phyloP scores from a whole-genome alignment of 2,888 invertebrate genomes.

The Eurytoma adleriae region DNA sequence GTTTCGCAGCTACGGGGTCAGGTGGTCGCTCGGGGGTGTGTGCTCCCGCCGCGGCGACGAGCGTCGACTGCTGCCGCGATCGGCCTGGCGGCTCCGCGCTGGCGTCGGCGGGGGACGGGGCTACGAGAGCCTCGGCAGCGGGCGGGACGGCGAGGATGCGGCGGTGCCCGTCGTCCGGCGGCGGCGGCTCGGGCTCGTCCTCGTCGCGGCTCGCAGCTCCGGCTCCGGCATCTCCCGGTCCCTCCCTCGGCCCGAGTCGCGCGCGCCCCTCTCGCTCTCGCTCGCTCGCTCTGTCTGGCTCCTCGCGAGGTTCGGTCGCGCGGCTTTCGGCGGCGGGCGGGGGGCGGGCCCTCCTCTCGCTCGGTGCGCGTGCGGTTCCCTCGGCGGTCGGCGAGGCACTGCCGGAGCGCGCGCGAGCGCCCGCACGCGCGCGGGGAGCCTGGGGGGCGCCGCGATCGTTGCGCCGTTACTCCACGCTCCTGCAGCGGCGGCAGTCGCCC shows the following conservation, averaged over 20 bases:
- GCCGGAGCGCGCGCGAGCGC: not conserved
- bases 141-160: too few species aligned
- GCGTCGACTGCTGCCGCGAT: too few species aligned
- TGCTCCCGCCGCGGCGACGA: too few species aligned
- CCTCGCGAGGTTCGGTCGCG: not conserved
- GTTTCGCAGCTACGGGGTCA: too few species aligned
- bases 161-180: conserved; percentile 19
- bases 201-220: conserved; percentile 19
- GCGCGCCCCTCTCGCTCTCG: not conserved
- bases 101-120: too few species aligned
- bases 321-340: conserved; percentile 4
- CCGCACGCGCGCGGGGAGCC: not conserved
- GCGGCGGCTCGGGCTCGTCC: conserved; percentile 14
- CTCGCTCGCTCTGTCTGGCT: conserved; percentile 1
- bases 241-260: not conserved
- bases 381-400: conserved; percentile 56
- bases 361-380: conserved; percentile 38
- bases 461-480: not conserved
- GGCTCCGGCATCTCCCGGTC: conserved; percentile 42
- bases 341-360: not conserved
- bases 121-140: too few species aligned
- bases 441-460: not conserved
- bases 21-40: too few species aligned
- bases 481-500: conserved; percentile 15
- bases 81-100: too few species aligned